Evolutionary conservation across 2,113 vertebrate species (phyloP).

Genomic region (Cynopterus brachyotis): DNA sequence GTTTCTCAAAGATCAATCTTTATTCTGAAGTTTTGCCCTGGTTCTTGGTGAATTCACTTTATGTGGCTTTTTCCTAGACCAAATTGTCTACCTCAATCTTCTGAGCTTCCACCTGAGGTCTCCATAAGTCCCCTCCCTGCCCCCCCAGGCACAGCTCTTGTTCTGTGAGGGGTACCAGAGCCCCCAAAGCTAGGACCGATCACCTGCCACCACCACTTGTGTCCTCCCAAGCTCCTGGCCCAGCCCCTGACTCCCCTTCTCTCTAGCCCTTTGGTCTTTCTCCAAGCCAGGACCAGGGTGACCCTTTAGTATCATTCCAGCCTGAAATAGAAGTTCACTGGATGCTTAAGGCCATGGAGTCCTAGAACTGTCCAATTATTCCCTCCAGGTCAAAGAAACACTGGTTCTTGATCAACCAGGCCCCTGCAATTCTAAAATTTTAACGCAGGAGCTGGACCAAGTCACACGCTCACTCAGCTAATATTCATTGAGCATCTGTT

Average conservation of each 20-base stretch:
- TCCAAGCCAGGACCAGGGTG: neutral
- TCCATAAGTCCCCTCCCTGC: neutral
- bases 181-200: neutral
- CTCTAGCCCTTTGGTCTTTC: neutral
- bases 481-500: neutral
- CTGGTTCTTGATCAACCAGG: rapidly evolving
- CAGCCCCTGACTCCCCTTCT: neutral
- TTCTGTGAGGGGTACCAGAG: neutral
- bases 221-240: neutral
- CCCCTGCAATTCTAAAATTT: neutral
- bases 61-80: neutral
- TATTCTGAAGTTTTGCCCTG: neutral
- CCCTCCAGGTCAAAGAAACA: neutral
- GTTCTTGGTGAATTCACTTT: neutral
- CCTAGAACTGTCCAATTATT: neutral
- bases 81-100: neutral
- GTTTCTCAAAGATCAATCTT: neutral
- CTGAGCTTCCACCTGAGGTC: neutral
- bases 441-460: neutral
- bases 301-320: neutral
- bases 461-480: neutral
- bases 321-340: neutral
- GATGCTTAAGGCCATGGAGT: neutral
- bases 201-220: neutral
- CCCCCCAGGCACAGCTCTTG: neutral